Conservation (phyloP, 2,797 vertebrate genomes). For the Crax fasciolata region DNA sequence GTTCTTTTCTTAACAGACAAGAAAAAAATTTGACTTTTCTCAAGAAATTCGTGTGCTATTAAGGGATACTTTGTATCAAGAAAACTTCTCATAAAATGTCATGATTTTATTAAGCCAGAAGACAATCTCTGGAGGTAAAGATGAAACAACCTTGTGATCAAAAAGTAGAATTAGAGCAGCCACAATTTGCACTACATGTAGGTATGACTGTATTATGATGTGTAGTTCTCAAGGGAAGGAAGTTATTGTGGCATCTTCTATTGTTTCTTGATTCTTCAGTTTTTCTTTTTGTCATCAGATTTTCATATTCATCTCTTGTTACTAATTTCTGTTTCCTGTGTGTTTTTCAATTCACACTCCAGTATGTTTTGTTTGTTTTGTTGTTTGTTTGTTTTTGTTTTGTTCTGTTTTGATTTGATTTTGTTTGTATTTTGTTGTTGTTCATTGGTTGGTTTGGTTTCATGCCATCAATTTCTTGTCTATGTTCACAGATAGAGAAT, state of each 20-base stretch:
- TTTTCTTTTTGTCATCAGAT: not conserved
- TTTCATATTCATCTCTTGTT: not conserved
- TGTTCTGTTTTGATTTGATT: not conserved
- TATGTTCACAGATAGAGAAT: not conserved
- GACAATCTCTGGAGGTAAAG: not conserved
- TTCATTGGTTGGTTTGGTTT: no score
- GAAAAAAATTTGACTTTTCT: not conserved
- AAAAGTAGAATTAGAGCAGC: not conserved
- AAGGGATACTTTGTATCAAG: not conserved
- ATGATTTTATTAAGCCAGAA: not conserved
- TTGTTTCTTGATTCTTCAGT: not conserved
- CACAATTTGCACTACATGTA: not conserved
- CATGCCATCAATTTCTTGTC: not conserved
- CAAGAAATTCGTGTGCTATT: rapidly evolving
- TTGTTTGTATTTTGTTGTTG: no score
- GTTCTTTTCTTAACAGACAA: not conserved
- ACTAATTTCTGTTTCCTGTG: not conserved
- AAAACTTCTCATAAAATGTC: not conserved
- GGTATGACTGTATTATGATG: rapidly evolving
- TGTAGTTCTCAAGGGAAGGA: not conserved
- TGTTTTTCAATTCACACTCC: not conserved
- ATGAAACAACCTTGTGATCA: not conserved
- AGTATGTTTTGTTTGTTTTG: not conserved
- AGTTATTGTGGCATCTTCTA: not conserved
- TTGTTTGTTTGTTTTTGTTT: no score